These are phyloP conservation scores for Pherbina coryleti DNA, from an alignment of 2,888 invertebrate species.

Conservation along the genomic window DNA sequence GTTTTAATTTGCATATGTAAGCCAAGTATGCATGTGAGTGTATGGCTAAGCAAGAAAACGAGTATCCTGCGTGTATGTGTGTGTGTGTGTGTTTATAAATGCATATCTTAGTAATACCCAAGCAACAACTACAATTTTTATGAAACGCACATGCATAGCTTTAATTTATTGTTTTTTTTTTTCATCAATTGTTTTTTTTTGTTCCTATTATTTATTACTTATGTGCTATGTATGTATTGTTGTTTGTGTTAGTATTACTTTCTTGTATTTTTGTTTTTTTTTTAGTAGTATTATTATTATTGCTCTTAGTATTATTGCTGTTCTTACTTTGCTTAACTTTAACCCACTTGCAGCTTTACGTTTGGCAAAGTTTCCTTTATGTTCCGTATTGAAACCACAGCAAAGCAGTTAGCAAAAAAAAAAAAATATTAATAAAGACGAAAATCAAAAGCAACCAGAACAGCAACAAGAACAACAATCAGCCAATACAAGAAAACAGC, in stretches of 20 bases:
- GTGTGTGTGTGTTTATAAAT: neutral
- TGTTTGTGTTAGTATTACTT: slow-evolving; percentile 1
- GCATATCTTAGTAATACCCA: neutral
- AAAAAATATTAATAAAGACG: slow-evolving; percentile 17
- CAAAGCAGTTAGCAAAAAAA: too few relatives aligned
- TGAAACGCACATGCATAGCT: neutral
- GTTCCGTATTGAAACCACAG: neutral
- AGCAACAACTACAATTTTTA: slow-evolving; percentile 15
- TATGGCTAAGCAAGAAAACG: neutral
- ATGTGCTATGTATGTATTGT: neutral
- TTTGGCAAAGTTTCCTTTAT: slow-evolving; percentile 3
- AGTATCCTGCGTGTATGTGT: too few relatives aligned
- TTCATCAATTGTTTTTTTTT: neutral
- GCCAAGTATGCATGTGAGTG: slow-evolving; percentile 42
- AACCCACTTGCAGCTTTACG: neutral
- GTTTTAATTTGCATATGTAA: slow-evolving; percentile 52
- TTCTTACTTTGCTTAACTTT: neutral
- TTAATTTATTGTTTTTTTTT: neutral
- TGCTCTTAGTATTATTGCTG: neutral
- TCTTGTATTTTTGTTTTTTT: neutral
- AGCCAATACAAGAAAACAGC: too few relatives aligned
- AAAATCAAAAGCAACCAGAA: neutral
- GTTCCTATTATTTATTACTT: neutral
- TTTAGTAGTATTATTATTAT: neutral
- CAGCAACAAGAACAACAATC: neutral